Conservation (phyloP, 2,113 vertebrate genomes). For the Balaeniceps rex region DNA sequence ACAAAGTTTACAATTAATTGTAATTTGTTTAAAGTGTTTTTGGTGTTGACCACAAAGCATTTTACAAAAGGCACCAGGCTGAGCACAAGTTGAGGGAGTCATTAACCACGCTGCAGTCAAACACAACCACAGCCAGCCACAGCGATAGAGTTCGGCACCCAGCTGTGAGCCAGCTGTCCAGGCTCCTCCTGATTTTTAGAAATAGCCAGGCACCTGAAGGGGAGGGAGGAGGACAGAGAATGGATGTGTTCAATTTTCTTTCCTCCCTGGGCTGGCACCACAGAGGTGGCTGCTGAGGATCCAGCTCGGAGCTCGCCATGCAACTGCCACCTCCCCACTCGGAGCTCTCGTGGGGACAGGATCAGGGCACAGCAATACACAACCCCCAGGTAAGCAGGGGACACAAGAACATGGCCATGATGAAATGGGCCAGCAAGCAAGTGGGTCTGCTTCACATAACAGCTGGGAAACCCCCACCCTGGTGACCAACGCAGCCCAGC, state of each 20-base stretch:
- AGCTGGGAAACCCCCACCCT: neutral
- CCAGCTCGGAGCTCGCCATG: accelerated
- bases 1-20: neutral
- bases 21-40: neutral
- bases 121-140: too few species aligned
- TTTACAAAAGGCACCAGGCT: neutral
- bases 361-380: neutral
- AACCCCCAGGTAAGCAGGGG: neutral
- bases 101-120: neutral
- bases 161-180: accelerated
- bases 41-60: accelerated
- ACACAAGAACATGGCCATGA: too few species aligned
- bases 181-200: too few species aligned
- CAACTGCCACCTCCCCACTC: too few species aligned
- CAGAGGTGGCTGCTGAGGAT: accelerated
- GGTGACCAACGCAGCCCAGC: accelerated
- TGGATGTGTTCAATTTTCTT: accelerated
- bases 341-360: accelerated
- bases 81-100: neutral
- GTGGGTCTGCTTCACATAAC: neutral
- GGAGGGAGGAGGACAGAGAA: too few species aligned
- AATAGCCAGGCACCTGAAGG: neutral
- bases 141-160: accelerated
- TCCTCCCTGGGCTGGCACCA: neutral
- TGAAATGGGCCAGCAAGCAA: neutral